Evolutionary conservation across 2,888 invertebrate species (phyloP), one percentile per base, ranked within the genome.

Genomic region (Therioaphis trifolii): DNA sequence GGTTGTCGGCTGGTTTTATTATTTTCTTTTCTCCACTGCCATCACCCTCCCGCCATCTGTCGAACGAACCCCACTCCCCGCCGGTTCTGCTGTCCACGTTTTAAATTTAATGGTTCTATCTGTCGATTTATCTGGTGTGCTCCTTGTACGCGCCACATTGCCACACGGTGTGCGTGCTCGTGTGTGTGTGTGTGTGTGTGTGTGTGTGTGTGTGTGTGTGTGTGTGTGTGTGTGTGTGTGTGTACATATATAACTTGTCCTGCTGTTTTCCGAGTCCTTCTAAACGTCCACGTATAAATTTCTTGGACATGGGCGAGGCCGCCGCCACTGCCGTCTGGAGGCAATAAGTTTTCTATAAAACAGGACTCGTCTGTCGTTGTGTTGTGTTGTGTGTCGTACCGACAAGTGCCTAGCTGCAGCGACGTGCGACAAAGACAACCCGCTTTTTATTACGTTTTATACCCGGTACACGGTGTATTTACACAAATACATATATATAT

Each of bases 81-180:
- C 14, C 14, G 18, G 24, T 40, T 21, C 69, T 43, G 35, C 24
- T 27, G 58, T 69, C 74, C 76, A 63, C 76, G 76, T 77, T 78
- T 79, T 79, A 55, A 49, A 79, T 55, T 82, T 82, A 82, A 82
- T 82, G 72, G 72, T 61, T 82, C 72, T 82, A 82, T 82, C 80
- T 63, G 80, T 82, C 80, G 80, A 82, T 82, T 82, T 72, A 82
- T 82, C 80, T 82, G 80, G 80, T 63, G 72, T 72, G 72, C 80
- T 80, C 71, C 80, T 80, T 72, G 80, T 71, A 69, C 69, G 52
- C 79, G 49, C 66, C 76, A 76, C 76, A 29, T 63, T 18, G n/a
- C n/a, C 18, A 15, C 29, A 49, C 46, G 40, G n/a, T 29, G 1
- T 18, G 15, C 24, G 4, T 24, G n/a, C 27, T n/a, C n/a, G n/a